A percentile compares a stretch with the other conserved stretches of the same genome.
Evolutionary conservation across 2,113 vertebrate species (phyloP).

Genomic region (Salvelinus fontinalis): DNA sequence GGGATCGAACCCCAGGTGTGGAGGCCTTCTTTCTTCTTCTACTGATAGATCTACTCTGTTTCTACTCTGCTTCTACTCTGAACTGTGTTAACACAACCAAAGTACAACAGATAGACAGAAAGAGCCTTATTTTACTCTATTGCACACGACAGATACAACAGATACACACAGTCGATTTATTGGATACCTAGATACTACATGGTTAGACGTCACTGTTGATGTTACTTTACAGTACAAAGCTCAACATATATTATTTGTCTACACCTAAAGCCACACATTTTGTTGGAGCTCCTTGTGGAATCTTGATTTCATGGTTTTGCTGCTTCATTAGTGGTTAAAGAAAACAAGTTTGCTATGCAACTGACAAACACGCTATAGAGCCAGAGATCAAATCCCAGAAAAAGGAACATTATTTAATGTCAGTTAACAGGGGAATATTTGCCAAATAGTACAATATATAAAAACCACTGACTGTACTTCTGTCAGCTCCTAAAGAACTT

Average conservation of each 20-base stretch:
- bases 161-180: too few species aligned
- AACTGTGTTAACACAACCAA: too few species aligned
- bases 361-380: background rate
- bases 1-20: conserved; percentile 97
- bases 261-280: conserved; percentile 19
- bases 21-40: conserved; percentile 89
- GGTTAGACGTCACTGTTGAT: background rate
- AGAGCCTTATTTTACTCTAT: background rate
- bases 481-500: conserved; percentile 44
- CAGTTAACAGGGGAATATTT: conserved; percentile 13
- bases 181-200: too few species aligned
- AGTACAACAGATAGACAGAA: background rate
- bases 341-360: background rate
- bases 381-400: background rate
- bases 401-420: conserved; percentile 21
- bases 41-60: conserved; percentile 55
- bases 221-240: background rate
- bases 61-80: too few species aligned
- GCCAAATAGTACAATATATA: conserved; percentile 24
- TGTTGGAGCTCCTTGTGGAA: conserved; percentile 17
- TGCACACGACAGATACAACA: background rate
- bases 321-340: background rate
- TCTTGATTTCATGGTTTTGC: conserved; percentile 6
- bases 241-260: conserved; percentile 35
- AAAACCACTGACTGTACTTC: conserved; percentile 24